Evolutionary conservation across 1,140 invertebrate species (phyloP), one percentile per base, ranked within the genome.

Genomic region (Lutraria rhynchaena): DNA sequence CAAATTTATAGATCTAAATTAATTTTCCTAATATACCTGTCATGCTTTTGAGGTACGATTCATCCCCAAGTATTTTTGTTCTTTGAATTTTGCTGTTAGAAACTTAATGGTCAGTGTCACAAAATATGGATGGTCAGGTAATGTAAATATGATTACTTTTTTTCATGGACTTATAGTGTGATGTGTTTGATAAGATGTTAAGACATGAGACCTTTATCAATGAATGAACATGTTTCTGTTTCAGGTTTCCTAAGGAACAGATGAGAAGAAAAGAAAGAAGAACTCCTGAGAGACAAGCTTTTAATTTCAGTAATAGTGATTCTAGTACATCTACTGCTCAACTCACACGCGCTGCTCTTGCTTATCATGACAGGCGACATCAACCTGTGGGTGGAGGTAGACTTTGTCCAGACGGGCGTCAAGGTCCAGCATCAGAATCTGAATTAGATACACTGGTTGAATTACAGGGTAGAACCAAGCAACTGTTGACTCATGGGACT

Each of bases 381-480:
- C 22, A n/a, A 5, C 55, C 53, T n/a, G 24, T 60, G 1, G 33
- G 13, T 5, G 15, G 15, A 7, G 57, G 33, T 15, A 35, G 58
- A 24, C 17, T 37, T 7, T 46, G 41, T 11, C 57, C 33, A 0
- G 51, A 81, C 27, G 70, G 69, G 46, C 41, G 67, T 5, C 58
- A 65, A 31, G 78, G 78, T 9, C 69, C 69, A 49, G 70, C 69
- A 0, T 73, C 78, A 2, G 78, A 81, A n/a, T 80, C 76, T 9
- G 76, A 80, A 31, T 22, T 80, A 9, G 78, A 81, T 37, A 74
- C 69, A 9, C 51, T 81, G n/a, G 69, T 81, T 33, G 69, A 81
- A 17, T 22, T 81, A 44, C 55, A 65, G 19, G 61, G 9, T 24
- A 67, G 29, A 33, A 41, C 53, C 33, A 69, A 46, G 24, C 0